Conservation (phyloP, 2,888 invertebrate species). For the Caenorhabditis imperialis region DNA sequence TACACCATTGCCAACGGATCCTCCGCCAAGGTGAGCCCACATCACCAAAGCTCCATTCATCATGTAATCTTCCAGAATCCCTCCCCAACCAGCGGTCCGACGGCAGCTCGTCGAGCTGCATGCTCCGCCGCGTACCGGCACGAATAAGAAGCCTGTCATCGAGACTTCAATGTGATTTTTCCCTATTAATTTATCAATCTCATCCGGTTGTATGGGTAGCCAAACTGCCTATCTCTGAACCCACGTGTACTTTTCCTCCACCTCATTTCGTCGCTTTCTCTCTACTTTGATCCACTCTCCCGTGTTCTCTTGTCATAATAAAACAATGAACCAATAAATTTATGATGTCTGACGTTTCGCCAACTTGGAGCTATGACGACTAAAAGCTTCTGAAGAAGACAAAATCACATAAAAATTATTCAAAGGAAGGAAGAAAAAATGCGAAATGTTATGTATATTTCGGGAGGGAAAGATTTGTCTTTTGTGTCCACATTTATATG, state of each 20-base stretch:
- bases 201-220: background rate
- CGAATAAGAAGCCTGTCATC: conserved; percentile 32
- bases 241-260: conserved; percentile 1
- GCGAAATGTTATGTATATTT: no score
- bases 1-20: conserved; percentile 36
- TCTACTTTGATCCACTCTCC: background rate
- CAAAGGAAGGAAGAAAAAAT: no score
- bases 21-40: conserved; percentile 5
- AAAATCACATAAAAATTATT: no score
- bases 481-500: conserved; percentile 24
- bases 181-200: background rate
- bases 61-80: background rate
- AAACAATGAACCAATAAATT: no score
- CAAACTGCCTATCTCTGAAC: no score
- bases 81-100: conserved; percentile 10
- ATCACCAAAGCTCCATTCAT: background rate
- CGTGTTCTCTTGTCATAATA: conserved; percentile 21
- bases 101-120: conserved; percentile 38
- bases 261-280: conserved; percentile 1
- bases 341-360: no score
- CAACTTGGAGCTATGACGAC: conserved; percentile 19
- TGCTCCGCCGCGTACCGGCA: conserved; percentile 20
- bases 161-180: conserved; percentile 54
- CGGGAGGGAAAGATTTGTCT: background rate
- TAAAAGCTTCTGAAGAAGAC: no score